Evolutionary conservation across 2,797 vertebrate genomes (phyloP).

Genomic region (Takifugu rubripes): DNA sequence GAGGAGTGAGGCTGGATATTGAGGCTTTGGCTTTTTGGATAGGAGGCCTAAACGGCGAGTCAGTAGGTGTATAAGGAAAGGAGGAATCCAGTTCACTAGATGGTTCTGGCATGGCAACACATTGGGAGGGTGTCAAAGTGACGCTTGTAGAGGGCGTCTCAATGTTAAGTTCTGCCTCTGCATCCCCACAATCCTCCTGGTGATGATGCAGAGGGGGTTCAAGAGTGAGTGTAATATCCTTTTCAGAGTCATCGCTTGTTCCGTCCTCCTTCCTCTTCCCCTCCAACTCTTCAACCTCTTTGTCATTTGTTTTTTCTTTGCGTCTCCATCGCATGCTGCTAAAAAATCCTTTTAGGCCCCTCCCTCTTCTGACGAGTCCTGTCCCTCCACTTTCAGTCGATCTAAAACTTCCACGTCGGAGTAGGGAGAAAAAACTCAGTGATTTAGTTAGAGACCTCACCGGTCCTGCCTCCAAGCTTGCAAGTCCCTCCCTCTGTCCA

Average conservation of each 20-base stretch:
- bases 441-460: conserved; percentile 87
- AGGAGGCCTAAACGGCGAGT: conserved; percentile 61
- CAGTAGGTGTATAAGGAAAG: conserved; percentile 62
- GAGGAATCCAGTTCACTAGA: conserved; percentile 63
- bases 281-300: conserved; percentile 58
- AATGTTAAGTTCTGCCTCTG: conserved; percentile 67
- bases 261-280: conserved; percentile 42
- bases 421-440: conserved; percentile 92
- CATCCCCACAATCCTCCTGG: conserved; percentile 56
- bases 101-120: conserved; percentile 59
- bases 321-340: conserved; percentile 92
- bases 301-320: conserved; percentile 81
- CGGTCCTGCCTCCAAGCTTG: conserved; percentile 69
- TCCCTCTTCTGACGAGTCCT: conserved; percentile 82
- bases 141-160: conserved; percentile 64
- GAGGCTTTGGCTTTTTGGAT: conserved; percentile 67
- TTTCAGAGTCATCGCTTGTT: conserved; percentile 49
- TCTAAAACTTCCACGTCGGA: conserved; percentile 83
- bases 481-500: conserved; percentile 69
- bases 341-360: conserved; percentile 89
- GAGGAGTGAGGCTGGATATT: conserved; percentile 65
- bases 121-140: conserved; percentile 70
- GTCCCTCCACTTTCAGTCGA: conserved; percentile 78
- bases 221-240: conserved; percentile 77
- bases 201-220: conserved; percentile 71